A percentile compares a stretch with the other conserved stretches of the same genome.
Evolutionary conservation across 2,888 invertebrate genomes (phyloP).

Genomic region (Lasioglossum zephyrum): DNA sequence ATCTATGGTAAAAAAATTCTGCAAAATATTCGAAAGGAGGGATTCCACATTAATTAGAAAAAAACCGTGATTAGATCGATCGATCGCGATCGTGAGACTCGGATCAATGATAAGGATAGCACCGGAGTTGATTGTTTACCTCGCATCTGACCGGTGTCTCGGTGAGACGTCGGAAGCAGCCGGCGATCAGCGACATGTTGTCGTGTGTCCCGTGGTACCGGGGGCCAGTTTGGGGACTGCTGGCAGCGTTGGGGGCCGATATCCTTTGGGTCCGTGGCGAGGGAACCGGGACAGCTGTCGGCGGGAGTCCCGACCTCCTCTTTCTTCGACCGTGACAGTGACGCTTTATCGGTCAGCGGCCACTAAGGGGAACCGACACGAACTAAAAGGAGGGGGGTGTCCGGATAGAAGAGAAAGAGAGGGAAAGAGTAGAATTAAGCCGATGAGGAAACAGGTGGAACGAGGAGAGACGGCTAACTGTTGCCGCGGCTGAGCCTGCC

Average conservation of each 20-base stretch:
- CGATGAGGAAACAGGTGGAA: background rate
- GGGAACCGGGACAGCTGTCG: constrained; percentile 18
- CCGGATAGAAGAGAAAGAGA: background rate
- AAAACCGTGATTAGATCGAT: background rate
- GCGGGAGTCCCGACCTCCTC: constrained; percentile 33
- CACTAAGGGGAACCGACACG: constrained; percentile 15
- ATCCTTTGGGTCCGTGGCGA: background rate
- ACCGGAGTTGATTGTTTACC: constrained; percentile 55
- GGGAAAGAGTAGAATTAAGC: background rate
- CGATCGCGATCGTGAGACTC: background rate
- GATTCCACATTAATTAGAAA: background rate
- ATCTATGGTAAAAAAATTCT: no score
- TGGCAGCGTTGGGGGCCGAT: background rate
- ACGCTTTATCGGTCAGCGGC: constrained; percentile 49
- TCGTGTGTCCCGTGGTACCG: background rate
- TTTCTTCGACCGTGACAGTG: constrained; percentile 49
- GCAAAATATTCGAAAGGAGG: no score
- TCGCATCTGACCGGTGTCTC: constrained; percentile 60
- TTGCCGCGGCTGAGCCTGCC: background rate
- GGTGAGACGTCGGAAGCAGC: constrained; percentile 71
- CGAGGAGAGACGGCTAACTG: background rate
- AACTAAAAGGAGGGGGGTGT: background rate
- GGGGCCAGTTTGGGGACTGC: background rate
- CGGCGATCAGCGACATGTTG: constrained; percentile 70
- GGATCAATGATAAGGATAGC: background rate